Evolutionary conservation across 2,888 invertebrate species (phyloP).

Genomic region (Anagyrus pseudococci): DNA sequence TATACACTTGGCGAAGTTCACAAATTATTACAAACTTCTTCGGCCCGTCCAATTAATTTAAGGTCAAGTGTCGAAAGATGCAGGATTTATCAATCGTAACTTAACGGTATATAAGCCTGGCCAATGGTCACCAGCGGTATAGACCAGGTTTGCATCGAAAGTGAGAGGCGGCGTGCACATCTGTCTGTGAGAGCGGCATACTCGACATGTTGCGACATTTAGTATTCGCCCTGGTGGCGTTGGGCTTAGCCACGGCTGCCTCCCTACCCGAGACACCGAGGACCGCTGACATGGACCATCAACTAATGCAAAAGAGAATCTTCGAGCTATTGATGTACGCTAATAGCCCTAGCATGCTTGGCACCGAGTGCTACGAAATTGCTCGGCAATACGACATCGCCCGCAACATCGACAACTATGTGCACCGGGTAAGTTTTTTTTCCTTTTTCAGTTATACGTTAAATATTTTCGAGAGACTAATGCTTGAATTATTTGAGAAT

Average conservation of each 20-base stretch:
- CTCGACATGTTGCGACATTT: too few species aligned
- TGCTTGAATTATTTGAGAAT: background rate
- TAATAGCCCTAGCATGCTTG: constrained; percentile 47
- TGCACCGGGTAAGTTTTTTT: constrained; percentile 53
- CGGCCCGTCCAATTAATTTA: too few species aligned
- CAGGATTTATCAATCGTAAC: too few species aligned
- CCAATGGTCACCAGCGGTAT: too few species aligned
- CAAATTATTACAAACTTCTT: too few species aligned
- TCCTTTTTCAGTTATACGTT: background rate
- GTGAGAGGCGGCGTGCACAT: too few species aligned
- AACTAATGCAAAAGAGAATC: constrained; percentile 56
- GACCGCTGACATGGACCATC: constrained; percentile 49
- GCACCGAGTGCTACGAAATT: constrained; percentile 51
- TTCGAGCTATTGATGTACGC: constrained; percentile 55
- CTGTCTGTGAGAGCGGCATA: too few species aligned
- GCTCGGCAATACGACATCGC: constrained; percentile 53
- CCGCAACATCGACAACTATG: constrained; percentile 51
- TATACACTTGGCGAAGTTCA: too few species aligned
- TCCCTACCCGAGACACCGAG: background rate
- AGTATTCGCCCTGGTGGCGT: constrained; percentile 19
- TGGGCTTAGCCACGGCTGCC: background rate
- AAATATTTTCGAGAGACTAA: background rate
- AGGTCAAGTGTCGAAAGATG: too few species aligned
- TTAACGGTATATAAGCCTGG: too few species aligned
- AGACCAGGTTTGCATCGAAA: too few species aligned